Evolutionary conservation across 2,888 invertebrate species (phyloP), one percentile per base, ranked within the genome.

Genomic region (Peribatodes rhomboidaria): DNA sequence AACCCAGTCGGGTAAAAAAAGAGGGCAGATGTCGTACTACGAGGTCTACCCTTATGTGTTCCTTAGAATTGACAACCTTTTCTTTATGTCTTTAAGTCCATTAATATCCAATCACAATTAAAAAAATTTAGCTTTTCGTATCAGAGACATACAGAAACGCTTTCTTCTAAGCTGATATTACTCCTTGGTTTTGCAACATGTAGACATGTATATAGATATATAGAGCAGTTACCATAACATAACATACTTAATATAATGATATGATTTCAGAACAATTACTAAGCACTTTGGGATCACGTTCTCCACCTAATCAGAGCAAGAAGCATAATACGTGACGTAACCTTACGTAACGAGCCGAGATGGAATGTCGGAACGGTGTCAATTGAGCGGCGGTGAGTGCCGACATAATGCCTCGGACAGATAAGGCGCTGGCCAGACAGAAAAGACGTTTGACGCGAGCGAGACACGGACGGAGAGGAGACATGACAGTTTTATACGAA

Each of bases 321-420:
- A 64, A 64, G 37, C 49, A 57, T 56, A 55, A 52, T 50, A 61
- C 8, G 50, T 73, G 72, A 64, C 62, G 72, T 63, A 73, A 73
- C 53, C 37, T 70, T 72, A 69, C 61, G 55, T 68, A 68, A 73
- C 35, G 8, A 27, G 53, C 3, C 22, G 41, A 61, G 61, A 69
- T 66, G 69, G 70, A 65, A 70, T 66, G 70, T 58, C 56, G 52
- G 64, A 69, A 65, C 61, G 65, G 72, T 70, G 70, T 72, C 72
- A 68, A 39, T 65, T 65, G 65, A 61, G 61, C 54, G 33, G 54
- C 61, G 56, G 52, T 61, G 63, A 61, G 39, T 60, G 52, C 53
- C 39, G 47, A 27, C 46, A 39, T 61, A 41, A 58, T 41, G 50
- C 41, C 41, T 14, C n/a, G n/a, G n/a, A n/a, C n/a, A n/a, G n/a